Base-by-base conservation (phyloP, 2,888 invertebrate genomes). In the Himalopsyche tibetana region DNA sequence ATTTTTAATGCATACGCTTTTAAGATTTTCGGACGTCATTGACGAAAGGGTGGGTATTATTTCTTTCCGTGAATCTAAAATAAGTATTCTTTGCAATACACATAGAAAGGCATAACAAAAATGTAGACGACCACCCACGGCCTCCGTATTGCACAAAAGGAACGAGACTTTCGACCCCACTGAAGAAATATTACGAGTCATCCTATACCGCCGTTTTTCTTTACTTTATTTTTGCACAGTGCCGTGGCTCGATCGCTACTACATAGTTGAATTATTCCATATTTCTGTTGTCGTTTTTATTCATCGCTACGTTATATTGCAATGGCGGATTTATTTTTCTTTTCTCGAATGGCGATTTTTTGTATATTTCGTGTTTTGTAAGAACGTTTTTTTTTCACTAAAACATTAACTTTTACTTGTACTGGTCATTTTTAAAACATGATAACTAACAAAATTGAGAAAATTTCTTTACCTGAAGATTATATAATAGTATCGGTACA, bases 111-210 rank as follows among this genome's bases (percentile, higher is more conserved):
- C 74, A 74, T 12, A 38, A 80, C 80, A 42, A 80, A 80, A 51
- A 80, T 11, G 80, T 19, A 80, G 80, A 42, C 19, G 19, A 2
- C 80, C 80, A 51, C 51, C 80, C 51, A 19, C 80, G 0, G 19
- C 19, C 9, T 9, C 11, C 51, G 55, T n/a, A 51, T 56, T 69
- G 45, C 56, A 82, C 81, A 85, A 45, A 84, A 82, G 51, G 55
- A 85, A 55, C 17, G 63, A 56, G 81, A 69, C 69, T 69, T 45
- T 69, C 51, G 55, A 69, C 36, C 69, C 55, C 45, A 42, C 42
- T 45, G 55, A 82, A 82, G 63, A 55, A 82, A 79, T 74, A 69
- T 85, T 79, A 55, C 55, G 51, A 85, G 85, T 80, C 82, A 82
- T 63, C 74, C 36, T 74, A 74, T 74, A 38, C 74, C 36, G 74